phyloP scores from a whole-genome alignment of 2,113 vertebrate genomes.

The Struthio camelus region DNA sequence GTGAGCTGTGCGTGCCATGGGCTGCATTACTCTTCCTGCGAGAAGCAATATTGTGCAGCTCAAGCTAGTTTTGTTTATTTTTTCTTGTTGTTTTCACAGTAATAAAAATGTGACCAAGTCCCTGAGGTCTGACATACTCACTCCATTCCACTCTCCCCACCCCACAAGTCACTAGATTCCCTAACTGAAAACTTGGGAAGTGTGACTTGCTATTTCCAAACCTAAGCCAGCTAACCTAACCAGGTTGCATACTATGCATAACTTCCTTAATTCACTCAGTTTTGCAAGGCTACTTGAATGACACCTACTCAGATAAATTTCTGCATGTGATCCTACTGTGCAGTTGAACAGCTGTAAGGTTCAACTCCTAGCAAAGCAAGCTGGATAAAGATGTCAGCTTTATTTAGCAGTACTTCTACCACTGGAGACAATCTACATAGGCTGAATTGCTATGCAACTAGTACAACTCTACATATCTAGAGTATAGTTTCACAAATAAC shows the following conservation, averaged over 20 bases:
- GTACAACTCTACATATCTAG: rapidly evolving
- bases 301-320: conserved; percentile 10
- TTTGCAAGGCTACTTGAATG: conserved; percentile 44
- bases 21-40: background rate
- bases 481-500: rapidly evolving
- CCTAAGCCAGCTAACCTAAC: background rate
- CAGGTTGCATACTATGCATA: background rate
- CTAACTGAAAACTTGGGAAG: background rate
- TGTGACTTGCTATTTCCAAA: background rate
- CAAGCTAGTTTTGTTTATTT: background rate
- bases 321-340: conserved; percentile 34
- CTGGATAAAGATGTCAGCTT: background rate
- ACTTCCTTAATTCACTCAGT: conserved; percentile 9
- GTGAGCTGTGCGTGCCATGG: background rate
- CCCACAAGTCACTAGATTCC: background rate
- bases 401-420: background rate
- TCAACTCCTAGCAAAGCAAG: background rate
- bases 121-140: background rate
- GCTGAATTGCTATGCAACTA: background rate
- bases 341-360: background rate
- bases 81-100: too few relatives aligned
- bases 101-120: background rate
- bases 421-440: background rate
- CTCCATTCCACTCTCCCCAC: background rate
- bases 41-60: background rate